Base-by-base conservation (phyloP, 2,797 vertebrate genomes). In the Gorsachius magnificus region DNA sequence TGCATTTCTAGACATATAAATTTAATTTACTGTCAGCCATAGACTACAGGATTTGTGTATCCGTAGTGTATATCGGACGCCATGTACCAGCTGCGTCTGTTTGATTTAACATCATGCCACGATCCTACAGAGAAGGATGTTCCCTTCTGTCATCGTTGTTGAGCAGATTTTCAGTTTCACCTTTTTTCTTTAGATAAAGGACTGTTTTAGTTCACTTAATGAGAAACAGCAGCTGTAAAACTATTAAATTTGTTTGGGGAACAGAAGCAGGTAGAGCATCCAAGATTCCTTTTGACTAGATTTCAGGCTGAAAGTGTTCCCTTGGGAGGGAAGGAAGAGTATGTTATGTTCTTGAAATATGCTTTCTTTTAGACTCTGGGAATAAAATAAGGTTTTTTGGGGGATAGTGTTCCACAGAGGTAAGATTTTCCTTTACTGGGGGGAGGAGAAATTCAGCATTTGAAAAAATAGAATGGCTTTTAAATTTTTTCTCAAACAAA, bases 201-300 rank as follows among this genome's bases (percentile, higher is more conserved):
- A 41, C 35, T 65, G 26, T 16, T 77, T 80, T 54, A 74, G n/a
- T 5, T 87, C 21, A 51, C 53, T 72, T 84, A 79, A 76, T 87
- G 89, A 90, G 64, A 89, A 87, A 48, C 74, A 93, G 72, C 3
- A 0, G 26, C 74, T 89, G 36, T 83, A 71, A 92, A 96, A 81
- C 19, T 45, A 48, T 63, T 87, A 43, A 13, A 68, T 58, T 61
- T 65, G 57, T 77, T 93, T 80, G 57, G 84, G 87, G 81, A 95
- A 77, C 86, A 89, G 86, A 83, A 83, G 86, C 81, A 92, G 89
- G 71, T 96, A 70, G 89, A 83, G 43, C 84, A 87, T 90, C 88
- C 81, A 69, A 89, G 75, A 85, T 92, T 76, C 71, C 29, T 94
- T 91, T 91, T 87, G 74, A 54, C 66, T 81, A 35, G 50, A 38